Percentiles rank a stretch among this genome's conserved stretches.
These are phyloP conservation scores for Bradypodion ventrale DNA, from an alignment of 2,797 vertebrate species.

Conservation along the genomic window DNA sequence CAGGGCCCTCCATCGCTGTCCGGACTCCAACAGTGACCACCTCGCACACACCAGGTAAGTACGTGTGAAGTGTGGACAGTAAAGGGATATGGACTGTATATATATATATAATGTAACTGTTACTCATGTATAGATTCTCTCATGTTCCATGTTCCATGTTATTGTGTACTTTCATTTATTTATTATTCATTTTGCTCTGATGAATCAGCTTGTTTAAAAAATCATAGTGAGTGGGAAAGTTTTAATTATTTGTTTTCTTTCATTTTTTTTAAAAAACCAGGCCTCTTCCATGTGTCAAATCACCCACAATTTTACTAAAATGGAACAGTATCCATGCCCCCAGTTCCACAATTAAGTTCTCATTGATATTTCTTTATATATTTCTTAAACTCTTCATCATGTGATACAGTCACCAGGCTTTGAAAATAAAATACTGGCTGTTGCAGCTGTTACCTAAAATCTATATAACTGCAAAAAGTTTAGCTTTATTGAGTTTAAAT, in stretches of 20 bases:
- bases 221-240: not conserved
- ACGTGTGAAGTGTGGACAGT: too few relatives aligned
- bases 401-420: not conserved
- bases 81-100: too few relatives aligned
- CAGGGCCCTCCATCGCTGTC: too few relatives aligned
- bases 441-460: conserved; percentile 42
- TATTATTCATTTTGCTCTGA: not conserved
- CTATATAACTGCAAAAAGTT: conserved; percentile 23
- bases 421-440: conserved; percentile 31
- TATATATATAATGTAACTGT: not conserved
- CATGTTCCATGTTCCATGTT: too few relatives aligned
- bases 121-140: not conserved
- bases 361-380: conserved; percentile 46
- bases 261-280: not conserved
- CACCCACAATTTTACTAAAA: conserved; percentile 31
- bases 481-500: conserved; percentile 26
- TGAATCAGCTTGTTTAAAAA: conserved; percentile 23
- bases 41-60: too few relatives aligned
- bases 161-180: not conserved
- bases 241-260: not conserved
- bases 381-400: conserved; percentile 27
- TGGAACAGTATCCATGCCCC: not conserved
- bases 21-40: too few relatives aligned
- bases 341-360: conserved; percentile 28
- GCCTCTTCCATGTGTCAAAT: conserved; percentile 1